phyloP scores from a whole-genome alignment of 1,140 invertebrate species.

The Cardiocondyla obscurior region DNA sequence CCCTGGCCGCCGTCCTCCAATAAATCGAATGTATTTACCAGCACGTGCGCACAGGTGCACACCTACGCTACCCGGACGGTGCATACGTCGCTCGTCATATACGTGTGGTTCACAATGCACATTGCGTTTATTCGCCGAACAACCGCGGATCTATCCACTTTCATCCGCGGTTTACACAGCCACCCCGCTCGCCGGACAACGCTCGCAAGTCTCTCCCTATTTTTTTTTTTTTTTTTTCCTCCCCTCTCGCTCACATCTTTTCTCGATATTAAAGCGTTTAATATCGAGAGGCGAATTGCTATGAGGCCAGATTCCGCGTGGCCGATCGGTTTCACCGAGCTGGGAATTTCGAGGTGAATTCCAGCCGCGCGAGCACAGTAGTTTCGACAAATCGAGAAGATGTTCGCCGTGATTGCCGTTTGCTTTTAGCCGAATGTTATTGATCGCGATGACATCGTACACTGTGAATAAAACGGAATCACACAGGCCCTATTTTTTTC shows the following conservation, averaged over 20 bases:
- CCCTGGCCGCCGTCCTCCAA: slow-evolving; percentile 58
- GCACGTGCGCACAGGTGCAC: neutral
- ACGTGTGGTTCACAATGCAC: slow-evolving; percentile 58
- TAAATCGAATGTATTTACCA: slow-evolving; percentile 74
- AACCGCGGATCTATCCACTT: slow-evolving; percentile 68
- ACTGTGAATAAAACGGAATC: neutral
- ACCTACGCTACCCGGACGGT: neutral
- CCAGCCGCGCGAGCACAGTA: neutral
- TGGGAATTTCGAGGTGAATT: neutral
- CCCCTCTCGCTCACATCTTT: slow-evolving; percentile 31
- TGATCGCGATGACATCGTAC: slow-evolving; percentile 6
- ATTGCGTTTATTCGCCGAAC: slow-evolving; percentile 66
- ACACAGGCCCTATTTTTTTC: neutral
- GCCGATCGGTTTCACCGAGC: neutral
- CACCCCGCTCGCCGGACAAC: neutral
- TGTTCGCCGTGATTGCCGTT: slow-evolving; percentile 14
- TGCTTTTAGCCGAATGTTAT: neutral
- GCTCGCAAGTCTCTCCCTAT: neutral
- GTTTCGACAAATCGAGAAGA: slow-evolving; percentile 18
- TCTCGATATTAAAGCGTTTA: slow-evolving; percentile 69
- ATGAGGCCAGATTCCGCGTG: slow-evolving; percentile 28
- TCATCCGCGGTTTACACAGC: slow-evolving; percentile 66
- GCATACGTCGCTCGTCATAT: neutral
- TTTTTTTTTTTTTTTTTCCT: no score
- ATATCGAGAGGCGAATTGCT: slow-evolving; percentile 63